Evolutionary conservation across 2,113 vertebrate genomes (phyloP).

Genomic region (Hemiprocne comata): DNA sequence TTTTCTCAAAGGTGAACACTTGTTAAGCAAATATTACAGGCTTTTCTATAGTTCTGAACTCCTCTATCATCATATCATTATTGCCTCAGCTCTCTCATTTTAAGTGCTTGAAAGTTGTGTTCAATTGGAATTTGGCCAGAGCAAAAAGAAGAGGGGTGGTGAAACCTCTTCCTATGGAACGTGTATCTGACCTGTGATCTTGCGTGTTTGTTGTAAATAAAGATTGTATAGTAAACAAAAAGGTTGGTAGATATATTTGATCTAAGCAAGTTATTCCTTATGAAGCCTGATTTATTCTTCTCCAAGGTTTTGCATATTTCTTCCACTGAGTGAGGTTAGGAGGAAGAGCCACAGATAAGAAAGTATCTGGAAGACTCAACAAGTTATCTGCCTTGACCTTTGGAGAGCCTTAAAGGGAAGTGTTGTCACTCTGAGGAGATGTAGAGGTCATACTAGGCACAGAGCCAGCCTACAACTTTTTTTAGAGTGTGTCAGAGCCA

Average conservation of each 20-base stretch:
- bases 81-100: background rate
- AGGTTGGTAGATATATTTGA: background rate
- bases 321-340: conserved; percentile 32
- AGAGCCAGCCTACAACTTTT: conserved; percentile 67
- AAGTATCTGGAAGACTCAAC: conserved; percentile 59
- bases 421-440: conserved; percentile 80
- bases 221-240: background rate
- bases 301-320: conserved; percentile 48
- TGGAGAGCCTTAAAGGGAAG: conserved; percentile 77
- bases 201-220: background rate
- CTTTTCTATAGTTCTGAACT: background rate
- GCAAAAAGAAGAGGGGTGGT: background rate
- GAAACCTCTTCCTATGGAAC: background rate
- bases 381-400: conserved; percentile 81
- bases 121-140: background rate
- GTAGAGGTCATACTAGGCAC: conserved; percentile 71
- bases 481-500: conserved; percentile 74
- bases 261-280: background rate
- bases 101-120: background rate
- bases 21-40: background rate
- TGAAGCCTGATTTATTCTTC: conserved; percentile 5
- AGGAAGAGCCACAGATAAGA: conserved; percentile 76
- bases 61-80: background rate
- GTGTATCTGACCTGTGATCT: accelerated
- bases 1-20: background rate